A percentile compares a stretch with the other conserved stretches of the same genome.
phyloP scores from a whole-genome alignment of 2,113 vertebrate genomes.

The Calidris pugnax region DNA sequence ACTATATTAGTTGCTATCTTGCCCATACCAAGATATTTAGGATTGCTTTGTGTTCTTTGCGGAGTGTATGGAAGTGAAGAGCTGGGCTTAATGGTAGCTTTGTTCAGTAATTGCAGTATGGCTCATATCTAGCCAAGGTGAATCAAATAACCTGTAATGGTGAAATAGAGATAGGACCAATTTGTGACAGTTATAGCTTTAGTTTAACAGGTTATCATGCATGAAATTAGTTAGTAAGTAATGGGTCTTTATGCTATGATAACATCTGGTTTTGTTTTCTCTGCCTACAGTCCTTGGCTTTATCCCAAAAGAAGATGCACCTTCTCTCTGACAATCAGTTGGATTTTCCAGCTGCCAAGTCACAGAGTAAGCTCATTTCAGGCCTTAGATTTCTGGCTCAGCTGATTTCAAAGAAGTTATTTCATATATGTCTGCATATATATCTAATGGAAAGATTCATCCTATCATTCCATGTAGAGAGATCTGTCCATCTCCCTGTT shows the following conservation, averaged over 20 bases:
- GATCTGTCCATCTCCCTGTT: background rate
- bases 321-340: constrained; percentile 29
- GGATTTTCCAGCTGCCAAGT: constrained; percentile 47
- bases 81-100: background rate
- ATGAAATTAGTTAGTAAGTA: constrained; percentile 29
- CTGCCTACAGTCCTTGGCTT: background rate
- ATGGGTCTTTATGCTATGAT: background rate
- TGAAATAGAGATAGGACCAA: background rate
- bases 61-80: background rate
- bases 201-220: background rate
- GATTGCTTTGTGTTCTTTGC: background rate
- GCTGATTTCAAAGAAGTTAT: background rate
- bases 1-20: background rate
- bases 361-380: background rate
- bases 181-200: constrained; percentile 12
- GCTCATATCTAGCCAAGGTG: constrained; percentile 14
- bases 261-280: constrained; percentile 14
- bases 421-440: background rate
- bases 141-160: constrained; percentile 36
- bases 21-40: background rate
- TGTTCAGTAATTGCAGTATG: background rate
- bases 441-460: background rate
- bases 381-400: background rate
- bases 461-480: background rate
- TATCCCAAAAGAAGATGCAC: background rate